phyloP scores from a whole-genome alignment of 2,888 invertebrate species.

The Fragum whitleyi region DNA sequence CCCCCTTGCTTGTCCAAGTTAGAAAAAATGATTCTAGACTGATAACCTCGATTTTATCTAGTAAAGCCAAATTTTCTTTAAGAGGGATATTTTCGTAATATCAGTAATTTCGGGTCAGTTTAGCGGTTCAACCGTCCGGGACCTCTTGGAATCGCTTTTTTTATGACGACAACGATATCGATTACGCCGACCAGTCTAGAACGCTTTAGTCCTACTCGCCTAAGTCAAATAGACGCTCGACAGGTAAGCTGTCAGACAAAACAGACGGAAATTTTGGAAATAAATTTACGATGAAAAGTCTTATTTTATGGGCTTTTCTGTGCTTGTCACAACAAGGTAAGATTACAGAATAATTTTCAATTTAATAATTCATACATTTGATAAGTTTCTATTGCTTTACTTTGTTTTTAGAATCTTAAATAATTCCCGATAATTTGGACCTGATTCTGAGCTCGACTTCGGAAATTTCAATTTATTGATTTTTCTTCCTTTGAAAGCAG shows the following conservation, averaged over 20 bases:
- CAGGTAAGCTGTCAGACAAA: conserved; percentile 33
- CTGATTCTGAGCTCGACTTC: not conserved
- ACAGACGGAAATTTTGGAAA: conserved; percentile 17
- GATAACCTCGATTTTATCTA: no score
- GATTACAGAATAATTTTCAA: not conserved
- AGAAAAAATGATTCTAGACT: no score
- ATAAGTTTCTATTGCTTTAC: not conserved
- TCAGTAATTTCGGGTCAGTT: no score
- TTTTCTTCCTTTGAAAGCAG: conserved; percentile 4
- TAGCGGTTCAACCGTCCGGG: no score
- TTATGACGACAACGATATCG: conserved; percentile 6
- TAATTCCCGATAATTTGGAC: not conserved
- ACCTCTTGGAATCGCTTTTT: no score
- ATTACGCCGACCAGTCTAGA: not conserved
- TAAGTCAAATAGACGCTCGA: conserved; percentile 5
- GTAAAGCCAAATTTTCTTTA: no score
- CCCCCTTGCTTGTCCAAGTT: no score
- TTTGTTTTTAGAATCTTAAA: not conserved
- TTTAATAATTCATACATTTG: no score
- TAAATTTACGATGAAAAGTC: not conserved
- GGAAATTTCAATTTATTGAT: conserved; percentile 5
- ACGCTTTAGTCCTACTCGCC: not conserved
- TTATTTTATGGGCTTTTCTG: not conserved
- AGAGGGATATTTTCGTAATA: no score
- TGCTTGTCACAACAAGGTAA: conserved; percentile 26